Percentiles rank a stretch among this genome's conserved stretches.
These are phyloP conservation scores for Desmodus rotundus DNA, from an alignment of 2,113 vertebrate genomes.

Conservation along the genomic window DNA sequence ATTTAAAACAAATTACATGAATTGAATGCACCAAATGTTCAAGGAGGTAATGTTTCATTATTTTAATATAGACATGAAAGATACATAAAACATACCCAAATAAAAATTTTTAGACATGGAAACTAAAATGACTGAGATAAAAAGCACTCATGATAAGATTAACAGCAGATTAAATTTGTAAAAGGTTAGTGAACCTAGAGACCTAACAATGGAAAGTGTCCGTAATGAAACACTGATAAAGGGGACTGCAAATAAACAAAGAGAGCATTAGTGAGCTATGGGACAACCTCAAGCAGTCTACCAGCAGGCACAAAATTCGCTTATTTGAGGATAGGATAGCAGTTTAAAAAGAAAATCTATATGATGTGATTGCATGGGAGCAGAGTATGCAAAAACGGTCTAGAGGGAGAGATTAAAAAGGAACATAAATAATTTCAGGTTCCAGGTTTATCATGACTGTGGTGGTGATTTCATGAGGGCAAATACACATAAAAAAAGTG, in stretches of 20 bases:
- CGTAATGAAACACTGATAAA: not conserved
- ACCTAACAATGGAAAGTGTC: not conserved
- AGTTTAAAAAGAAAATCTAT: not conserved
- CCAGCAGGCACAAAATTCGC: not conserved
- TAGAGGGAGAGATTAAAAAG: not conserved
- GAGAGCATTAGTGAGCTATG: not conserved
- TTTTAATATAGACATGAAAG: not conserved
- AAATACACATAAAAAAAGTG: not conserved
- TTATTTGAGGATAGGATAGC: not conserved
- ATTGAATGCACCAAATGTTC: not conserved
- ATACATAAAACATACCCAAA: not conserved
- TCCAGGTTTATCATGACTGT: not conserved
- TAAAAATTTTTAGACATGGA: not conserved
- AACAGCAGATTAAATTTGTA: not conserved
- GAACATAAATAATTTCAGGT: not conserved
- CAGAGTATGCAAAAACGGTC: not conserved
- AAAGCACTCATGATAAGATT: not conserved
- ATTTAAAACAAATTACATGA: not conserved
- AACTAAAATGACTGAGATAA: not conserved
- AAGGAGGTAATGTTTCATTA: not conserved
- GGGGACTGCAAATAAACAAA: not conserved
- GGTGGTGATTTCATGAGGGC: not conserved
- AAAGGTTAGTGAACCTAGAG: not conserved
- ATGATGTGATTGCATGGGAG: not conserved
- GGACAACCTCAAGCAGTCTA: not conserved